Evolutionary conservation across 2,113 vertebrate species (phyloP).

Genomic region (Ginglymostoma cirratum): DNA sequence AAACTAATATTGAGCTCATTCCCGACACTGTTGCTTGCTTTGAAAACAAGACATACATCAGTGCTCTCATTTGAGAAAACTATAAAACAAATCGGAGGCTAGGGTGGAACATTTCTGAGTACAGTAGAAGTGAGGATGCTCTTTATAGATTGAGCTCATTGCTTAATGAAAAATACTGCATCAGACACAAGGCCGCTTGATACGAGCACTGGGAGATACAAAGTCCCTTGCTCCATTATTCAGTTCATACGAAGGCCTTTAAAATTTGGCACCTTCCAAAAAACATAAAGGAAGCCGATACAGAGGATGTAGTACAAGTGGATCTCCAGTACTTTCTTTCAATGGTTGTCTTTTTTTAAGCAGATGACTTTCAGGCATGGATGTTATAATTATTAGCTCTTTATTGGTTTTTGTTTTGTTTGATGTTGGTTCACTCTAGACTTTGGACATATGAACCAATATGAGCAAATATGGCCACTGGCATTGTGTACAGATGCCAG

Average conservation of each 20-base stretch:
- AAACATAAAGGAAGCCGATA: background rate
- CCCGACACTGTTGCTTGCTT: background rate
- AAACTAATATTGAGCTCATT: background rate
- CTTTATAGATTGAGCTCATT: background rate
- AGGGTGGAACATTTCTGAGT: background rate
- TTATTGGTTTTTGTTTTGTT: too few relatives aligned
- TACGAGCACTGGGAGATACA: background rate
- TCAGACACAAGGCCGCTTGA: background rate
- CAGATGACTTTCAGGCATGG: background rate
- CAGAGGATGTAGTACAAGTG: background rate
- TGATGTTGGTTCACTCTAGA: too few relatives aligned
- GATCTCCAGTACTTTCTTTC: background rate
- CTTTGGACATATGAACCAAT: background rate
- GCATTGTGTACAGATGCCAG: background rate
- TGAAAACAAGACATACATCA: background rate
- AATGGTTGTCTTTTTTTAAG: background rate
- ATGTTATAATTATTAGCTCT: too few relatives aligned
- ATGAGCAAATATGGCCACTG: background rate
- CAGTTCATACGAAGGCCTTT: background rate
- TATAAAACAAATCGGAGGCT: background rate
- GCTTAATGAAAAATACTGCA: too few relatives aligned
- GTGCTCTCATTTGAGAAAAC: background rate
- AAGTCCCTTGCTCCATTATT: background rate
- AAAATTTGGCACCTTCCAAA: background rate
- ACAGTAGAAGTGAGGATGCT: background rate